Base-by-base conservation (phyloP, 2,888 invertebrate genomes). In the Eupelmus urozonus region DNA sequence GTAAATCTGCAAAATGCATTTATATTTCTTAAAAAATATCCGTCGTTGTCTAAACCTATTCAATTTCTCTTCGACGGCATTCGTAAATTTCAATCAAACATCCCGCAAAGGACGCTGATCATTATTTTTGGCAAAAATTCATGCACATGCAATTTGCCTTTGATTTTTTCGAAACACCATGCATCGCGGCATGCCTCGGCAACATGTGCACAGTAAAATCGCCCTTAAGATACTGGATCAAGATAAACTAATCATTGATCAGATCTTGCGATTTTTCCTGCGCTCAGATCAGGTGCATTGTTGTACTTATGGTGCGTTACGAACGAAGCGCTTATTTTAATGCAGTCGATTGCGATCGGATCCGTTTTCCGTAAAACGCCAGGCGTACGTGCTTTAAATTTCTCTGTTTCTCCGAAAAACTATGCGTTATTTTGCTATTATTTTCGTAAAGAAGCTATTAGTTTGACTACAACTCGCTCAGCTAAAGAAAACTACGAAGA, bases 171-270 rank as follows among this genome's bases (percentile, higher is more conserved):
- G 70, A 51, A 62, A 78, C 55, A 18, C 34, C 82, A 82, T 82
- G 82, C 82, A 79, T 78, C 73, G 66, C 49, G 73, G n/a, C 80
- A 76, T 81, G 81, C 81, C 74, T 75, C 57, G 70, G 49, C 18
- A 42, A 66, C 16, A 49, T 20, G 20, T 20, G 51, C 53, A 53
- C 40, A 29, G 69, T 57, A 27, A 65, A 69, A 55, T 45, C 45
- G 27, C 34, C n/a, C 55, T 49, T 18, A 34, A 25, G 40, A 62
- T 69, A 25, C 29, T 5, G 4, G 29, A 45, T 20, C 29, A 29
- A 13, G n/a, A n/a, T n/a, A n/a, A n/a, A n/a, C n/a, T n/a, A 42
- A 40, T 53, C 53, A 75, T 75, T 34, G 67, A 60, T 67, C 66
- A 66, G 74, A 25, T 53, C 18, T 59, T 49, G 49, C 49, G 13